These are phyloP conservation scores for Melitaea cinxia DNA, from an alignment of 1,140 invertebrate species.

Conservation along the genomic window DNA sequence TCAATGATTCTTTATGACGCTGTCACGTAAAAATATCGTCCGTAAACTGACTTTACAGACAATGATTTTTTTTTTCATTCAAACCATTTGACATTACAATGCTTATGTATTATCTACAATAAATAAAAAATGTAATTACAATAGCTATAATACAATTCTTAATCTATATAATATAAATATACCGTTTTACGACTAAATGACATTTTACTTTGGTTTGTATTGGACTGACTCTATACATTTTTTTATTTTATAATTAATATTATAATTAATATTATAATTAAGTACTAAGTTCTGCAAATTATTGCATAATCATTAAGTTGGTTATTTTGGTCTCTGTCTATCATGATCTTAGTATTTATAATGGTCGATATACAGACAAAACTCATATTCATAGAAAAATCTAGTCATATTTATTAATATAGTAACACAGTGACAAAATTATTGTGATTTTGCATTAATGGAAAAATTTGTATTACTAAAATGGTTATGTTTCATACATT, in stretches of 20 bases:
- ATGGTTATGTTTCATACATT: too few species aligned
- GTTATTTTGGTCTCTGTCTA: not conserved
- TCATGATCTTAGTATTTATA: not conserved
- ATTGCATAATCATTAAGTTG: not conserved
- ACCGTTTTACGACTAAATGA: conserved; percentile 77
- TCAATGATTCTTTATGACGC: too few species aligned
- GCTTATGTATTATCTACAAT: conserved; percentile 18
- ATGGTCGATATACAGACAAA: not conserved
- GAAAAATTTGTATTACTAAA: too few species aligned
- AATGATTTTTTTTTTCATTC: conserved; percentile 6
- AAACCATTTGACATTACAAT: conserved; percentile 5
- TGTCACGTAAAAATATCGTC: too few species aligned
- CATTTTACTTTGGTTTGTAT: conserved; percentile 77
- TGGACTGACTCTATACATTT: conserved; percentile 51
- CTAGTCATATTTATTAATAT: not conserved
- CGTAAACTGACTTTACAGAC: too few species aligned
- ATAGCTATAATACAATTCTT: conserved; percentile 40
- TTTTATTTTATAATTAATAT: conserved; percentile 6
- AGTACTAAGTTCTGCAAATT: not conserved
- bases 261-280: conserved; percentile 10
- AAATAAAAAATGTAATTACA: conserved; percentile 24
- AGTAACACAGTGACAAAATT: not conserved
- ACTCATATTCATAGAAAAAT: not conserved
- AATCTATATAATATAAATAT: conserved; percentile 69
- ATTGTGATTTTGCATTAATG: not conserved